Percentiles rank a stretch among this genome's conserved stretches.
These are phyloP conservation scores for Lapara coniferarum DNA, from an alignment of 2,888 invertebrate genomes.

Conservation along the genomic window DNA sequence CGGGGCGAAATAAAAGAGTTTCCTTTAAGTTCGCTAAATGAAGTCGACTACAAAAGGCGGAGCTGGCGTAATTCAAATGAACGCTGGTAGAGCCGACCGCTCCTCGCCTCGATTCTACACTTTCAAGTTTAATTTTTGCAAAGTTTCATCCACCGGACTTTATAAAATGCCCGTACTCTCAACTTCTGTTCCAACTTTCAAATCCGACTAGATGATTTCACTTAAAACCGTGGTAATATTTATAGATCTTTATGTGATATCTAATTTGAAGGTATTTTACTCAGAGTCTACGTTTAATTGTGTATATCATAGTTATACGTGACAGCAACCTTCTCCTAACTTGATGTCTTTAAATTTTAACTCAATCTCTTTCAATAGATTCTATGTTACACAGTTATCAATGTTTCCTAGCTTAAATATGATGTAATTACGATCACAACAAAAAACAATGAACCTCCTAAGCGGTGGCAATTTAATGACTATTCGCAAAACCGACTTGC, in stretches of 20 bases:
- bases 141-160: conserved; percentile 72
- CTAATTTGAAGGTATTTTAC: background rate
- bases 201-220: conserved; percentile 44
- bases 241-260: background rate
- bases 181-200: conserved; percentile 57
- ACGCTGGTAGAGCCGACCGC: conserved; percentile 63
- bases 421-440: too few relatives aligned
- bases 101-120: conserved; percentile 74
- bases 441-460: background rate
- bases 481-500: too few relatives aligned
- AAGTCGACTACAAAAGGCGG: conserved; percentile 82
- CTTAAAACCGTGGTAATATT: conserved; percentile 17
- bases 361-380: too few relatives aligned
- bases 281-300: too few relatives aligned
- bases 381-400: too few relatives aligned
- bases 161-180: conserved; percentile 56
- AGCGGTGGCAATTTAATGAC: background rate
- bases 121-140: conserved; percentile 77
- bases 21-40: conserved; percentile 80
- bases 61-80: conserved; percentile 79
- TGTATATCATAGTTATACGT: too few relatives aligned
- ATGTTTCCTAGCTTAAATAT: too few relatives aligned
- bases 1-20: conserved; percentile 73
- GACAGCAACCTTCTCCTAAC: too few relatives aligned
- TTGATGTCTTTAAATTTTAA: too few relatives aligned